phyloP scores from a whole-genome alignment of 1,140 invertebrate species.

The Heterodera schachtii region DNA sequence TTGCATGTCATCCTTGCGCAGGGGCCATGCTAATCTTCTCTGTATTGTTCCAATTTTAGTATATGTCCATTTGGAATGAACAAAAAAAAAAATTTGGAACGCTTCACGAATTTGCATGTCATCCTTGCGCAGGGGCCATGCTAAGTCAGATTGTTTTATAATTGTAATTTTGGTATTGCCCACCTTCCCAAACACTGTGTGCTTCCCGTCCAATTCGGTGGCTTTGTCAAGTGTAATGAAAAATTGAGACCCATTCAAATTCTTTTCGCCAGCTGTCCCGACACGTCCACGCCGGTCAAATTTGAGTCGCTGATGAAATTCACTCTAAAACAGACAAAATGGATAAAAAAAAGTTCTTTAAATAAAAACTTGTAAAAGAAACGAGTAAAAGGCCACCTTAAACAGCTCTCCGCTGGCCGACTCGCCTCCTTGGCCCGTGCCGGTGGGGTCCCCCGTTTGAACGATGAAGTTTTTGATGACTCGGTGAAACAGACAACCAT shows the following conservation, averaged over 20 bases:
- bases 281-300: slow-evolving; percentile 88
- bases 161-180: not conserved
- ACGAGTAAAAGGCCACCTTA: slow-evolving; percentile 73
- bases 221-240: slow-evolving; percentile 88
- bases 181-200: slow-evolving; percentile 95
- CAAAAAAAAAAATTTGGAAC: slow-evolving; percentile 29
- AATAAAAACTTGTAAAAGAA: not conserved
- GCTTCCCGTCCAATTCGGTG: slow-evolving; percentile 93
- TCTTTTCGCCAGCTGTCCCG: slow-evolving; percentile 82
- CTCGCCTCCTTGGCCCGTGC: slow-evolving; percentile 86
- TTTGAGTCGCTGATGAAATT: slow-evolving; percentile 86
- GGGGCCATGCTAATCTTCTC: slow-evolving; percentile 91
- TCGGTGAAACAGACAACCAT: slow-evolving; percentile 78
- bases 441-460: slow-evolving; percentile 93
- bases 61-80: slow-evolving; percentile 67
- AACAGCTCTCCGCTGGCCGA: slow-evolving; percentile 91
- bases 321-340: slow-evolving; percentile 75
- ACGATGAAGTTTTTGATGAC: slow-evolving; percentile 79
- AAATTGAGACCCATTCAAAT: slow-evolving; percentile 96
- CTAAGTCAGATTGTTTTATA: slow-evolving; percentile 70
- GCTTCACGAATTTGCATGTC: slow-evolving; percentile 79
- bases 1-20: slow-evolving; percentile 90
- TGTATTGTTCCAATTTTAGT: slow-evolving; percentile 82
- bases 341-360: not conserved
- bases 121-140: slow-evolving; percentile 91